Base-by-base conservation (phyloP, 2,888 invertebrate species). In the Lacanobia oleracea region DNA sequence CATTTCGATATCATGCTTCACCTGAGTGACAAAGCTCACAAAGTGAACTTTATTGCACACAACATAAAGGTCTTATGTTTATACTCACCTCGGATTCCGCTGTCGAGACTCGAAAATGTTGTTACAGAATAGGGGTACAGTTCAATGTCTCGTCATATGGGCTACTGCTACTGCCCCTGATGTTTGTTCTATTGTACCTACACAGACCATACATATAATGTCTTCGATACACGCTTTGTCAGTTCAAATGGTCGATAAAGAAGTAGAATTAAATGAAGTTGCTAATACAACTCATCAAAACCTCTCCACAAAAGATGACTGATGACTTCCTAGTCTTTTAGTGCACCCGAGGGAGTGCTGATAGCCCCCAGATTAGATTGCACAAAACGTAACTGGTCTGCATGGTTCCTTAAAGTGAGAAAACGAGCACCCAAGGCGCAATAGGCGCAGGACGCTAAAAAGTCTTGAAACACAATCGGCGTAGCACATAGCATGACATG, bases 401-500 rank as follows among this genome's bases (percentile, higher is more conserved):
- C 21, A 27, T 10, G 27, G 12, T 0, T 33, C 27, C 23, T 51
- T 54, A 50, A 43, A 18, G n/a, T 21, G 43, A 64, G 77, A 77
- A 76, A 65, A 43, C 53, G 6, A 64, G 37, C 61, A 21, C n/a
- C 37, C n/a, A 27, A 27, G 27, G 27, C 3, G 27, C 27, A 43
- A 59, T 21, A 59, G 21, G 21, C 40, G 21, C 21, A 21, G 51
- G 23, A 8, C 43, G 40, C 7, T 37, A 40, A 56, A 68, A 66
- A 27, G 54, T 27, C 45, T 54, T 33, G 21, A 72, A 64, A 65
- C 40, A 70, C 68, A 79, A 75, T 75, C 61, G 43, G 16, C 61
- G 75, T 51, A 27, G 61, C 61, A 50, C 69, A 79, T 65, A 68
- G 61, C 69, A 53, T 43, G 66, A 64, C 75, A 69, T 75, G 82